These are phyloP conservation scores for Corvus hawaiiensis DNA, from an alignment of 2,113 vertebrate species.

Conservation along the genomic window DNA sequence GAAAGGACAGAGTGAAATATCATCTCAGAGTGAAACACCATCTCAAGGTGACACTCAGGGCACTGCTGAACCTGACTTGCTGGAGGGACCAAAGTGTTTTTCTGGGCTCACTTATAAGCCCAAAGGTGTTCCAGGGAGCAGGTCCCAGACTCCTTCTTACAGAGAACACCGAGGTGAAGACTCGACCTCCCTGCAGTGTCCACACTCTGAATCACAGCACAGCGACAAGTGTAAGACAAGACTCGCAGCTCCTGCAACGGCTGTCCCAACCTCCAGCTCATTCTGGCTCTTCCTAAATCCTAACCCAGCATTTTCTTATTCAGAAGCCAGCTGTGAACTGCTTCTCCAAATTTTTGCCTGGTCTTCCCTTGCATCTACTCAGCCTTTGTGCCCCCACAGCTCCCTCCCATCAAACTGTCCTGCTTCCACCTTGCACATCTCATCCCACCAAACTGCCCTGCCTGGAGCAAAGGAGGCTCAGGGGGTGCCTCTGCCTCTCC, in stretches of 20 bases:
- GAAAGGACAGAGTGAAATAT: background rate
- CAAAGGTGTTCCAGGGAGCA: background rate
- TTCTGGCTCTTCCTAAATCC: background rate
- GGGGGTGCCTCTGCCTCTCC: background rate
- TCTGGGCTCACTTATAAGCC: background rate
- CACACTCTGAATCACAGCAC: background rate
- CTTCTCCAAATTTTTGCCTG: background rate
- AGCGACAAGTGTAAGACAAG: background rate
- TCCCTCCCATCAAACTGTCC: background rate
- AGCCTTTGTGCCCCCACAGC: background rate
- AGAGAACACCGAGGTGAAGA: background rate
- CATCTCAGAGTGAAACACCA: background rate
- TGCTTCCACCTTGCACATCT: background rate
- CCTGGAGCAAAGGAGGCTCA: background rate
- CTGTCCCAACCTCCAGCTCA: background rate
- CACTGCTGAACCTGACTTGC: background rate
- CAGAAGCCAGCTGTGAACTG: background rate
- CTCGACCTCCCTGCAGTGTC: background rate
- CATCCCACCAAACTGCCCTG: background rate
- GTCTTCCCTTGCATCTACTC: background rate
- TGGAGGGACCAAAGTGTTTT: background rate
- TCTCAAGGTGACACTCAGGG: background rate
- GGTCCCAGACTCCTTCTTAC: background rate
- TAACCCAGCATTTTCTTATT: background rate
- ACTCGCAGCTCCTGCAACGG: accelerated